Conservation (phyloP, 1,140 invertebrate species). For the Zelostemma sp. region DNA sequence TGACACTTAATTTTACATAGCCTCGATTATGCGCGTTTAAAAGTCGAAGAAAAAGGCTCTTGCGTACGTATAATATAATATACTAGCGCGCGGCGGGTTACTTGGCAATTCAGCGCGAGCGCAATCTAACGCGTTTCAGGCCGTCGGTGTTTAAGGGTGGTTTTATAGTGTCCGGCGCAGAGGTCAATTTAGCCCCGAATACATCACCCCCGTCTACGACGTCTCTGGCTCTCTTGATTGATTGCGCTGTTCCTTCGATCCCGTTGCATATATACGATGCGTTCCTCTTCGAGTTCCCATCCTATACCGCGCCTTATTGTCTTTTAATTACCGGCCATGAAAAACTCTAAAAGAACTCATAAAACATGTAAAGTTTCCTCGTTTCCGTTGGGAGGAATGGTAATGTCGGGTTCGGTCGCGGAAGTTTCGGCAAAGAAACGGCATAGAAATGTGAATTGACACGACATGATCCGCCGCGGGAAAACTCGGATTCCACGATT, state of each 20-base stretch:
- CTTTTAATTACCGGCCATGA: neutral
- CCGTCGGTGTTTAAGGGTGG: slow-evolving; percentile 51
- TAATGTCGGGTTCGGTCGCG: no score
- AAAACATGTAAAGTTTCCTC: no score
- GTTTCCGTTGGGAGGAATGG: no score
- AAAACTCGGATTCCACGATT: neutral
- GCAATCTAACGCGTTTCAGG: slow-evolving; percentile 50
- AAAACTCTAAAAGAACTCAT: no score
- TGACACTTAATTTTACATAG: slow-evolving; percentile 1
- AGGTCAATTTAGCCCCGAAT: slow-evolving; percentile 61
- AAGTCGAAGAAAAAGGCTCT: no score
- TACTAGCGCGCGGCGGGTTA: no score
- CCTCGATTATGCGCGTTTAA: no score
- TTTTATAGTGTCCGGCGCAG: slow-evolving; percentile 65
- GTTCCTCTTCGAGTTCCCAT: no score
- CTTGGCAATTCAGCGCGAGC: slow-evolving; percentile 45
- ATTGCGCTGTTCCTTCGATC: slow-evolving; percentile 39
- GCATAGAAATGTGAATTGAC: neutral
- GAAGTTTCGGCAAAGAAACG: no score
- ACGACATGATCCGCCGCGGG: no score
- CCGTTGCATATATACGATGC: slow-evolving; percentile 15
- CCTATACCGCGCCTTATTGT: no score
- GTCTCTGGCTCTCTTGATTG: slow-evolving; percentile 50
- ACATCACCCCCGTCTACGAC: slow-evolving; percentile 53
- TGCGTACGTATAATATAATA: no score